phyloP scores from a whole-genome alignment of 2,888 invertebrate genomes.

The Chaetoderma sp. region DNA sequence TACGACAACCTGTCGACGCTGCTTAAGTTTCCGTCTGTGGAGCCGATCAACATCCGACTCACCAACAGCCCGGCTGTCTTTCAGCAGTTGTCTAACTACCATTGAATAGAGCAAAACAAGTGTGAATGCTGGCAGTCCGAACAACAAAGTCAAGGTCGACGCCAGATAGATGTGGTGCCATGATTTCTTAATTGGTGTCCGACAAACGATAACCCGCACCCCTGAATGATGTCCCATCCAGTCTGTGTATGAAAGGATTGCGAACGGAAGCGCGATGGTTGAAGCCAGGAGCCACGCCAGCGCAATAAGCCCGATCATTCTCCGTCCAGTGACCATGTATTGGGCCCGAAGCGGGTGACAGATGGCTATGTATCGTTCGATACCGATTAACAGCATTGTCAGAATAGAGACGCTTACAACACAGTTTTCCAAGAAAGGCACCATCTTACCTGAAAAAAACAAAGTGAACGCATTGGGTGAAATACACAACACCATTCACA shows the following conservation, averaged over 20 bases:
- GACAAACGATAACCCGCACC: conserved; percentile 22
- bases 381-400: conserved; percentile 92
- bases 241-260: conserved; percentile 2
- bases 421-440: conserved; percentile 91
- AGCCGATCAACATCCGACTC: background rate
- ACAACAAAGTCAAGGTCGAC: conserved; percentile 22
- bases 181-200: conserved; percentile 26
- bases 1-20: conserved; percentile 37
- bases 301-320: conserved; percentile 28
- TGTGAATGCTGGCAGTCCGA: conserved; percentile 40
- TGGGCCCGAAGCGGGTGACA: conserved; percentile 85
- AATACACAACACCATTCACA: too few relatives aligned
- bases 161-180: conserved; percentile 6
- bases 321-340: conserved; percentile 64
- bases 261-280: conserved; percentile 12
- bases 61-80: conserved; percentile 10
- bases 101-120: conserved; percentile 40
- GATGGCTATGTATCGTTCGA: conserved; percentile 91
- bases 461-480: too few relatives aligned
- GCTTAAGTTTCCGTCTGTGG: background rate
- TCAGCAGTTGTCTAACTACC: conserved; percentile 38
- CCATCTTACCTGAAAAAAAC: conserved; percentile 83
- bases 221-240: background rate
- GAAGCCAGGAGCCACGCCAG: conserved; percentile 1
- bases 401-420: conserved; percentile 93